phyloP scores from a whole-genome alignment of 1,140 invertebrate genomes.

The Nylanderia fulva region DNA sequence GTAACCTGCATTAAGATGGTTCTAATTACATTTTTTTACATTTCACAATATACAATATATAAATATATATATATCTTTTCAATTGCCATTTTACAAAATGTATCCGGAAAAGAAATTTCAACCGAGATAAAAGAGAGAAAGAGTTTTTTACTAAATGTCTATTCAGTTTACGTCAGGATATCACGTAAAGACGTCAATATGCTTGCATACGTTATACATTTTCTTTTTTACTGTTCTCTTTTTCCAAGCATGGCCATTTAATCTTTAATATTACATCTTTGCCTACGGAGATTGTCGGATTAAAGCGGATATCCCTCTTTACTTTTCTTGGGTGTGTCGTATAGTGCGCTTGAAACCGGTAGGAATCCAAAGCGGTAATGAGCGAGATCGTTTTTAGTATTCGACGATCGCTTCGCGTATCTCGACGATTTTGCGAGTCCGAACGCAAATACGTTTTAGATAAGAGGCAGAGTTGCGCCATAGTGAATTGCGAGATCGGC shows the following conservation, averaged over 20 bases:
- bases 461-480: not conserved
- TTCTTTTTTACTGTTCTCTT: not conserved
- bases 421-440: not conserved
- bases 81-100: not conserved
- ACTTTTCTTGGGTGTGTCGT: not conserved
- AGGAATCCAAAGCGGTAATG: not conserved
- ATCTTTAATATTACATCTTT: slow-evolving; percentile 57
- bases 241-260: slow-evolving; percentile 13
- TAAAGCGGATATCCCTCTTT: not conserved
- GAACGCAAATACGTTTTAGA: not conserved
- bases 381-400: slow-evolving; percentile 24
- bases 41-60: not conserved
- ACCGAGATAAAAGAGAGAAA: not conserved
- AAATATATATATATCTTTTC: not conserved
- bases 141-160: slow-evolving; percentile 13
- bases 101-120: not conserved
- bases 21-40: slow-evolving; percentile 3
- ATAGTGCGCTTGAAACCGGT: not conserved
- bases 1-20: not conserved
- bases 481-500: slow-evolving; percentile 7
- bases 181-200: not conserved
- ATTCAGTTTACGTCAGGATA: not conserved
- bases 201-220: slow-evolving; percentile 18
- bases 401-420: slow-evolving; percentile 4
- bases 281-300: not conserved